These are phyloP conservation scores for Amitus sp. DNA, from an alignment of 2,888 invertebrate species.

Conservation along the genomic window DNA sequence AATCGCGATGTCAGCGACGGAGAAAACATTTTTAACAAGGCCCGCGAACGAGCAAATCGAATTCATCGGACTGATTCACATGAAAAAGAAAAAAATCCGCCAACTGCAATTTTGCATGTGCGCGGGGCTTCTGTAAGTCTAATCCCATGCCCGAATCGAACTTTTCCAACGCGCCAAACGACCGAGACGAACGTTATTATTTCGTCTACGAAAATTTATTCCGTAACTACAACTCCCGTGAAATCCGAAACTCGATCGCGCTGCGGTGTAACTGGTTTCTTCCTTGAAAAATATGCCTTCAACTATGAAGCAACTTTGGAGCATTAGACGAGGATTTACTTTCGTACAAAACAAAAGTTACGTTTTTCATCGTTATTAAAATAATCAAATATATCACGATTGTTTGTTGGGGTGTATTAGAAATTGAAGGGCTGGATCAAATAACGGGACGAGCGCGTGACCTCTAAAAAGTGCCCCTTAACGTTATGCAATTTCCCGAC, in stretches of 20 bases:
- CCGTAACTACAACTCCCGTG: not conserved
- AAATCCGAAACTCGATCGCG: not conserved
- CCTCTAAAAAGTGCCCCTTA: no score
- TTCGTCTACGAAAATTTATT: not conserved
- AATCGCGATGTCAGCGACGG: constrained; percentile 53
- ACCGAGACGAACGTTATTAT: constrained; percentile 3
- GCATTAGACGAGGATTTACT: not conserved
- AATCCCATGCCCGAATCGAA: not conserved
- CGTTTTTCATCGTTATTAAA: no score
- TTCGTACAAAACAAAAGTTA: no score
- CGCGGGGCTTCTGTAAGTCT: constrained; percentile 75
- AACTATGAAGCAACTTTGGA: no score
- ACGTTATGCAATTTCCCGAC: no score
- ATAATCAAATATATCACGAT: no score
- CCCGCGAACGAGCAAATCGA: constrained; percentile 67
- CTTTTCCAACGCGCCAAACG: no score
- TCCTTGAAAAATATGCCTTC: not conserved
- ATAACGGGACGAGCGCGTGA: no score
- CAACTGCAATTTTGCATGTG: constrained; percentile 80
- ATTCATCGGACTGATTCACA: constrained; percentile 66
- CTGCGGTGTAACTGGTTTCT: not conserved
- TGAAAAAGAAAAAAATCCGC: constrained; percentile 64
- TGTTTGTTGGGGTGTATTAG: no score
- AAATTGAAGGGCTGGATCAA: no score
- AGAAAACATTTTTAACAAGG: constrained; percentile 68